phyloP scores from a whole-genome alignment of 2,797 vertebrate species.

The Agapornis canus region DNA sequence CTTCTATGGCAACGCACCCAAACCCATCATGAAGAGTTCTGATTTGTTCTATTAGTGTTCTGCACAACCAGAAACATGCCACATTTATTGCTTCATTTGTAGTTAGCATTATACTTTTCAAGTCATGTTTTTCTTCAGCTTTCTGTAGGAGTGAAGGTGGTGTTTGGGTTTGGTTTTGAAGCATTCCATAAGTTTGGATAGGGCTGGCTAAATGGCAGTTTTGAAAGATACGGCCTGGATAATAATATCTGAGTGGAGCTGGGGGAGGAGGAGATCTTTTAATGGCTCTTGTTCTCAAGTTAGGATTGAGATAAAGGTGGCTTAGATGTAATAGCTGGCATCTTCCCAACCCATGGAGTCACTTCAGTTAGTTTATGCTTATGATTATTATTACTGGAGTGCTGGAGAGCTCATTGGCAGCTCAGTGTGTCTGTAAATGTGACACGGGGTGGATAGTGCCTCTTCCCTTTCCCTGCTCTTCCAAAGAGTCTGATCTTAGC shows the following conservation, averaged over 20 bases:
- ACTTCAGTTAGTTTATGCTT: conserved; percentile 69
- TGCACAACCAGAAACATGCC: neutral
- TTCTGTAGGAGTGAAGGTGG: neutral
- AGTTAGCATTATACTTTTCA: neutral
- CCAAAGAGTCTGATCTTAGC: conserved; percentile 45
- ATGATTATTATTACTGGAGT: conserved; percentile 84
- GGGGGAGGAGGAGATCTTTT: conserved; percentile 49
- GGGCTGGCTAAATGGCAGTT: neutral
- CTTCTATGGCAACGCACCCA: neutral
- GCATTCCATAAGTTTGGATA: neutral
- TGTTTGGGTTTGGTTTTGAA: neutral
- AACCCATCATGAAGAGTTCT: neutral
- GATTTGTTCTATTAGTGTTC: neutral
- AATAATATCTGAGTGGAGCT: conserved; percentile 16
- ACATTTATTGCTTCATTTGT: neutral
- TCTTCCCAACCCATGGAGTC: conserved; percentile 66
- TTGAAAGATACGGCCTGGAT: conserved; percentile 28
- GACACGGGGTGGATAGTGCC: conserved; percentile 69
- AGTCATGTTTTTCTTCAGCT: neutral
- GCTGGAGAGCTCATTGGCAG: conserved; percentile 77
- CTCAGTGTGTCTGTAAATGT: conserved; percentile 74
- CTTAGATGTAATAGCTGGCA: conserved; percentile 73
- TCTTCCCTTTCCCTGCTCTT: conserved; percentile 47
- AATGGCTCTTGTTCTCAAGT: conserved; percentile 62
- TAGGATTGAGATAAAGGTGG: conserved; percentile 71